phyloP scores from a whole-genome alignment of 2,113 vertebrate genomes.

The Enhydra lutris region DNA sequence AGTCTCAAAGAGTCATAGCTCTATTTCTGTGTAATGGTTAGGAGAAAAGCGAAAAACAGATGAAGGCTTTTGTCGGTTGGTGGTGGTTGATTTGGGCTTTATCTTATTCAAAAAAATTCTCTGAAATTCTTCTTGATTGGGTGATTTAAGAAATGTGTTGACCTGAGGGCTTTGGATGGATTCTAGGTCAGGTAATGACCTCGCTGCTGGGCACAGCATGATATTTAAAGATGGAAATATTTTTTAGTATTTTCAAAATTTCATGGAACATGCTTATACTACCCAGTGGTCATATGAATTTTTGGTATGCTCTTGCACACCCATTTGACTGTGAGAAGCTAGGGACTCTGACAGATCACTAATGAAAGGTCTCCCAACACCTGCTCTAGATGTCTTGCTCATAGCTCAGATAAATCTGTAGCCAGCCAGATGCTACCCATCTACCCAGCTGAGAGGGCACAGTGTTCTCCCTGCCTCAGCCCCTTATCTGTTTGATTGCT shows the following conservation, averaged over 20 bases:
- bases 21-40: neutral
- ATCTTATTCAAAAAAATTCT: constrained; percentile 25
- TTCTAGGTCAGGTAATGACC: neutral
- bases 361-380: neutral
- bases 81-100: neutral
- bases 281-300: neutral
- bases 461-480: neutral
- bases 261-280: neutral
- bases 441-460: neutral
- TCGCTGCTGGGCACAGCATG: neutral
- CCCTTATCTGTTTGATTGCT: neutral
- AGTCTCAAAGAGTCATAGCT: neutral
- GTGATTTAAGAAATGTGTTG: neutral
- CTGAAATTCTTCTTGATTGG: neutral
- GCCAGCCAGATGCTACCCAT: neutral
- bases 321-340: neutral
- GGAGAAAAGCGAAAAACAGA: neutral
- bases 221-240: neutral
- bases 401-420: neutral
- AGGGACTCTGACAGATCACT: neutral
- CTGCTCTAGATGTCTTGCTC: neutral
- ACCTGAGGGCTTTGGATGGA: neutral
- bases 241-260: neutral
- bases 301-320: neutral
- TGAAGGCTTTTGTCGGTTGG: neutral